Conservation (phyloP, 2,888 invertebrate species). For the Belgica antarctica region DNA sequence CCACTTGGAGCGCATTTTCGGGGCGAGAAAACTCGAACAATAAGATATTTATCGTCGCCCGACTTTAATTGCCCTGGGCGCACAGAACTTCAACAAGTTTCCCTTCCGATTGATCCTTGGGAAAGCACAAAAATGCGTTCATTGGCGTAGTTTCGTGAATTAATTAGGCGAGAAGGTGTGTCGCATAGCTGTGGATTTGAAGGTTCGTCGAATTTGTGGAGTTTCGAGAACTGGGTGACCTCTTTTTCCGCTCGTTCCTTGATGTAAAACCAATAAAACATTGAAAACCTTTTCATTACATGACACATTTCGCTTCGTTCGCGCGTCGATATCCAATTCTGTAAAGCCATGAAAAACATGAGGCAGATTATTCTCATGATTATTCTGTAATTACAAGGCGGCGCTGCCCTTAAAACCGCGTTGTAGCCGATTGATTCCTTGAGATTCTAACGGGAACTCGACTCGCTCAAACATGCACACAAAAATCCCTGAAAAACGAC, state of each 20-base stretch:
- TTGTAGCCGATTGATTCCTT: conserved; percentile 21
- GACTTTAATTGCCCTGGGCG: too few species aligned
- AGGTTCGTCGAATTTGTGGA: not conserved
- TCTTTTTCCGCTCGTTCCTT: conserved; percentile 28
- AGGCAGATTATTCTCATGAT: not conserved
- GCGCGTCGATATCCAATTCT: not conserved
- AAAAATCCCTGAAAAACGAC: not conserved
- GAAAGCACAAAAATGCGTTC: not conserved
- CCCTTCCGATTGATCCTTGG: not conserved
- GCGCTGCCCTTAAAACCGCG: not conserved
- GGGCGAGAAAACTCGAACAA: too few species aligned
- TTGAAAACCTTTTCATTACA: conserved; percentile 7
- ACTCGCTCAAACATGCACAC: not conserved
- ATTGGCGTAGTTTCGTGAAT: not conserved
- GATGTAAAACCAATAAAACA: conserved; percentile 40
- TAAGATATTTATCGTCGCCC: too few species aligned
- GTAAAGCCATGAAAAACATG: not conserved
- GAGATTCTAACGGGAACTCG: not conserved
- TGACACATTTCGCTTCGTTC: not conserved
- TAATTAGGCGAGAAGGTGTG: not conserved
- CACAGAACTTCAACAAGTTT: not conserved
- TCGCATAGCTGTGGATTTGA: not conserved
- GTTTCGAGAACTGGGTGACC: conserved; percentile 39
- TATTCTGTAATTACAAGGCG: not conserved
- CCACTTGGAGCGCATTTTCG: conserved; percentile 6